Conservation (phyloP, 2,888 invertebrate species). For the Yponomeuta sedellus region DNA sequence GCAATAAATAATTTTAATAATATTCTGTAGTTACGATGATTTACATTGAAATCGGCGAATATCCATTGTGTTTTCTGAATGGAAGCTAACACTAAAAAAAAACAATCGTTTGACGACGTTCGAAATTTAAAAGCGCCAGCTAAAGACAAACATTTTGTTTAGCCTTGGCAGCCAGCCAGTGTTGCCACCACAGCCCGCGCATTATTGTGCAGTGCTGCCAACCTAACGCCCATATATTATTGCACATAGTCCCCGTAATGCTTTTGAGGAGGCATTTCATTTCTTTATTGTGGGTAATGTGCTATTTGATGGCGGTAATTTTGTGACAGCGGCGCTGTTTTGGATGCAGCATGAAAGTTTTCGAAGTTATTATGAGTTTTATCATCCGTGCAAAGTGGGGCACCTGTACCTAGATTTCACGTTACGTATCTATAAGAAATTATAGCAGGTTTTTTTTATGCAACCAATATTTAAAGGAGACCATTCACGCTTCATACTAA, state of each 20-base stretch:
- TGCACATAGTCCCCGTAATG: conserved; percentile 4
- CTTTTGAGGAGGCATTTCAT: background rate
- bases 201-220: conserved; percentile 8
- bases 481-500: no score
- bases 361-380: background rate
- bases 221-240: conserved; percentile 6
- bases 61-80: no score
- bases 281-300: conserved; percentile 7
- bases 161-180: background rate
- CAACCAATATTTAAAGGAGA: no score
- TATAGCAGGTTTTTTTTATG: background rate
- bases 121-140: background rate
- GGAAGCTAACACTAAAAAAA: background rate
- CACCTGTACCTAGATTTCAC: background rate
- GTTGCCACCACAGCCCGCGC: background rate
- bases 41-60: no score
- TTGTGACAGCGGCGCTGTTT: background rate
- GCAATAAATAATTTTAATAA: no score
- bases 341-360: background rate
- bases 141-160: background rate
- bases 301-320: conserved; percentile 4
- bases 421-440: background rate
- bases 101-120: background rate
- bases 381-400: background rate
- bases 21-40: no score